A percentile compares a stretch with the other conserved stretches of the same genome.
Conservation (phyloP, 2,797 vertebrate species). For the Geotrypetes seraphini region DNA sequence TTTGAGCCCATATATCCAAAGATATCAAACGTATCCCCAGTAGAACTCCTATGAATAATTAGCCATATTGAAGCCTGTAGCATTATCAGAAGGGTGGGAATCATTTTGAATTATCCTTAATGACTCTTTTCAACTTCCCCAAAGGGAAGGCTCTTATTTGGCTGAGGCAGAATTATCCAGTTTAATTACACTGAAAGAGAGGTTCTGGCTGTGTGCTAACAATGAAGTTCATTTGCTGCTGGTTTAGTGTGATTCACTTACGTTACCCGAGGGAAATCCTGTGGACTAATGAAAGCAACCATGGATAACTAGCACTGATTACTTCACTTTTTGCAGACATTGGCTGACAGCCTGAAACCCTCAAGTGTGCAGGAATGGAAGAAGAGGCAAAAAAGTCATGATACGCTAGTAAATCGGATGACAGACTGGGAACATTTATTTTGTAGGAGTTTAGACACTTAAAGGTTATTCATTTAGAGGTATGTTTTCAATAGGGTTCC, state of each 20-base stretch:
- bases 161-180: conserved; percentile 28
- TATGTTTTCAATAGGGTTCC: too few relatives aligned
- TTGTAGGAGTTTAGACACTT: too few relatives aligned
- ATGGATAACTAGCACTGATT: conserved; percentile 16
- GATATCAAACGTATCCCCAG: too few relatives aligned
- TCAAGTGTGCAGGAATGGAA: conserved; percentile 1
- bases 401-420: not conserved
- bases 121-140: too few relatives aligned
- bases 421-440: too few relatives aligned
- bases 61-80: too few relatives aligned
- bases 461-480: too few relatives aligned
- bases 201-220: conserved; percentile 30
- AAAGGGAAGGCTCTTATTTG: too few relatives aligned
- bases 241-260: conserved; percentile 26
- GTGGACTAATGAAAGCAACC: conserved; percentile 27
- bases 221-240: conserved; percentile 23
- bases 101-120: too few relatives aligned
- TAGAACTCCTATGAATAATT: too few relatives aligned
- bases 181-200: conserved; percentile 32
- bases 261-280: conserved; percentile 36
- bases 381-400: not conserved
- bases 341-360: conserved; percentile 3
- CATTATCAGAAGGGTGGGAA: too few relatives aligned
- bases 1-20: too few relatives aligned
- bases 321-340: conserved; percentile 23